A percentile compares a stretch with the other conserved stretches of the same genome.
phyloP scores from a whole-genome alignment of 2,888 invertebrate species.

The Galeruca laticollis region DNA sequence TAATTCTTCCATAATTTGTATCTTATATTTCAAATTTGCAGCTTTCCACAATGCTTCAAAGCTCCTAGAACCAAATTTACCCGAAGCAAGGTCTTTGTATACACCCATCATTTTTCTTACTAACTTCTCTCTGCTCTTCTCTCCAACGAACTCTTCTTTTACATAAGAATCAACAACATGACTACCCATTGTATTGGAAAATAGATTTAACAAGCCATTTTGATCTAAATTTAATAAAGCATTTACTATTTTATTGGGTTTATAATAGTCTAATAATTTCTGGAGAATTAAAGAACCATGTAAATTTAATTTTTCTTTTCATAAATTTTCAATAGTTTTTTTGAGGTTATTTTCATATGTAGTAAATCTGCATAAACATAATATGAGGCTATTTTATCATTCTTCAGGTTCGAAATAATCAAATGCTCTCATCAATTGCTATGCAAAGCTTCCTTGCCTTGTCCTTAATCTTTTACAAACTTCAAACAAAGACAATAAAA shows the following conservation, averaged over 20 bases:
- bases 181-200: constrained; percentile 83
- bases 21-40: constrained; percentile 72
- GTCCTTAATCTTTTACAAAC: constrained; percentile 77
- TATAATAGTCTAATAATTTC: constrained; percentile 70
- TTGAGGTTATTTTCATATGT: constrained; percentile 68
- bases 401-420: constrained; percentile 75
- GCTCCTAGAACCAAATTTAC: constrained; percentile 81
- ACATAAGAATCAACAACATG: constrained; percentile 83
- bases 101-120: constrained; percentile 75
- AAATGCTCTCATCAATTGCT: constrained; percentile 75
- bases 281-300: constrained; percentile 88
- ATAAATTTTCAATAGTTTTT: constrained; percentile 59
- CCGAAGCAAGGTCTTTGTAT: constrained; percentile 76
- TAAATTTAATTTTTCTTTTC: constrained; percentile 72
- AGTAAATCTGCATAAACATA: constrained; percentile 71
- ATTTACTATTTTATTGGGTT: constrained; percentile 74
- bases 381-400: constrained; percentile 73
- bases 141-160: constrained; percentile 80
- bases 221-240: constrained; percentile 74
- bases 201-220: constrained; percentile 71
- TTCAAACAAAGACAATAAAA: constrained; percentile 78
- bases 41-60: constrained; percentile 80
- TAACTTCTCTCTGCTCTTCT: constrained; percentile 84
- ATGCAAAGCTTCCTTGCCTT: constrained; percentile 80
- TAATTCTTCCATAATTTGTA: constrained; percentile 78